Base-by-base conservation (phyloP, 1,140 invertebrate species). In the Drosophila pruinosa region DNA sequence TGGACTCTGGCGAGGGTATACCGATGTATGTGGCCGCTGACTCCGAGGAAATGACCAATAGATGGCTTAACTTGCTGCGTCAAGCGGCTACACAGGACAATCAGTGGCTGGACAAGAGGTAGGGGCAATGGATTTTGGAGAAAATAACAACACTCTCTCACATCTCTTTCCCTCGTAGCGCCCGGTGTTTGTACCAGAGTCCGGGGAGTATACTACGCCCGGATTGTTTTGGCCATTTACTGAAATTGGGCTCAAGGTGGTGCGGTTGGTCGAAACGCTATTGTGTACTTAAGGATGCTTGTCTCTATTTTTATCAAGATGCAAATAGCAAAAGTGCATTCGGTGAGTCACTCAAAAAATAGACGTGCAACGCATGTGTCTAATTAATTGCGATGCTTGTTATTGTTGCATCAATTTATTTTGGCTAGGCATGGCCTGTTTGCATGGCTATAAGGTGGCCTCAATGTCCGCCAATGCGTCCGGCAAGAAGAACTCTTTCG, bases 221-320 rank as follows among this genome's bases (percentile, higher is more conserved):
- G 0, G 97, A 99, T 83, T 99, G 98, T 92, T 96, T 96, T 81
- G 98, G 98, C 10, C 97, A 96, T 91, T 93, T 99, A 15, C 94
- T 94, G 83, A 98, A 98, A 91, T 93, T 96, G 28, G 94, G 93
- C 89, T 95, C 91, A 75, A 95, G 94, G 91, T 95, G 93, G 94
- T 97, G 96, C 92, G 95, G 93, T 45, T 99, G 97, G 97, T 96
- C 95, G 62, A 95, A 96, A 79, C 94, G 97, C 41, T 99, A 98
- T 92, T 99, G 98, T 92, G 96, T 99, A 15, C 93, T 99, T 3
- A 99, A 99, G 91, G 97, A 99, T 92, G 98, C 97, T 41, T 98
- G 97, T 79, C 93, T 99, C 7, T 99, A 98, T 92, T 98, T 98
- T 92, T 99, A 98, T 92, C 95, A 95, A 75, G 96, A 98, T 90